Evolutionary conservation across 2,888 invertebrate species (phyloP).

Genomic region (Oconnorella tubifera): DNA sequence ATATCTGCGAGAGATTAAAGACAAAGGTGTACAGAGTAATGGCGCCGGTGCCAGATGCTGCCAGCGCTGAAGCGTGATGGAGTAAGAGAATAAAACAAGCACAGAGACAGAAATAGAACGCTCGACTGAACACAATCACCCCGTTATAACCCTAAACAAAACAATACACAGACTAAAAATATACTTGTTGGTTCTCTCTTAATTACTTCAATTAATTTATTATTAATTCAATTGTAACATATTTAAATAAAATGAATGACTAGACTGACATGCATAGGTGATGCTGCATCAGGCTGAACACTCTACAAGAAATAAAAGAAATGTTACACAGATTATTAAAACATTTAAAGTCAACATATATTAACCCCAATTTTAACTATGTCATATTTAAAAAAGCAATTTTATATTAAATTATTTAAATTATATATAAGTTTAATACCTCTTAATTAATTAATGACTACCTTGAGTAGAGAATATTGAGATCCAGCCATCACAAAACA

Average conservation of each 20-base stretch:
- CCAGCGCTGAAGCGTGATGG: too few species aligned
- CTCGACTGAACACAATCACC: slow-evolving; percentile 86
- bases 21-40: too few species aligned
- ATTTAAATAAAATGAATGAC: too few species aligned
- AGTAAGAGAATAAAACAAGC: slow-evolving; percentile 60
- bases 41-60: too few species aligned
- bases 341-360: too few species aligned
- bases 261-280: slow-evolving; percentile 94
- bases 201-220: neutral
- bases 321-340: too few species aligned
- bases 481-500: slow-evolving; percentile 97
- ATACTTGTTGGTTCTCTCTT: neutral
- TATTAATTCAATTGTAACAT: neutral
- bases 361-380: too few species aligned
- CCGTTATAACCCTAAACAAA: slow-evolving; percentile 95
- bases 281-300: slow-evolving; percentile 97
- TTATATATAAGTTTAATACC: too few species aligned
- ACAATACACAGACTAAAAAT: slow-evolving; percentile 8
- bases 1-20: too few species aligned
- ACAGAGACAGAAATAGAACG: slow-evolving; percentile 86
- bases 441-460: slow-evolving; percentile 27
- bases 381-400: too few species aligned
- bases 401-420: too few species aligned
- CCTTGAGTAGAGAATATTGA: slow-evolving; percentile 89
- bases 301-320: too few species aligned